A percentile compares a stretch with the other conserved stretches of the same genome.
Evolutionary conservation across 2,888 invertebrate species (phyloP).

Genomic region (Cheilosia vulpina): DNA sequence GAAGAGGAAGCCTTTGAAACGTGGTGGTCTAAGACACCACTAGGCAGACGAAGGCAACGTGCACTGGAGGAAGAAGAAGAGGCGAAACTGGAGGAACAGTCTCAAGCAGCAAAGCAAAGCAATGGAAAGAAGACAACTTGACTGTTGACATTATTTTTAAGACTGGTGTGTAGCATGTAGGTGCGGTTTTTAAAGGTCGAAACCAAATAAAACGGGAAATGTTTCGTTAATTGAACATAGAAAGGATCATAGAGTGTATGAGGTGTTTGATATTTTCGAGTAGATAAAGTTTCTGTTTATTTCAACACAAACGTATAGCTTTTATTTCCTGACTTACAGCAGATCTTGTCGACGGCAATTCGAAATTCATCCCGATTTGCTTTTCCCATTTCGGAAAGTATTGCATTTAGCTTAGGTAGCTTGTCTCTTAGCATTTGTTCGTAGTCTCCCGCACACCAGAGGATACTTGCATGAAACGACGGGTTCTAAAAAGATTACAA

Average conservation of each 20-base stretch:
- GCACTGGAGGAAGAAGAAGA: slow-evolving; percentile 88
- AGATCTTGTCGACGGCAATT: slow-evolving; percentile 85
- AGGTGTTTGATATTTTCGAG: too few relatives aligned
- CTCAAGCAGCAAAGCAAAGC: slow-evolving; percentile 80
- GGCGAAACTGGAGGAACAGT: slow-evolving; percentile 85
- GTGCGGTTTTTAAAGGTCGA: too few relatives aligned
- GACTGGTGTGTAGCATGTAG: not conserved
- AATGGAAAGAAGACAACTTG: slow-evolving; percentile 78
- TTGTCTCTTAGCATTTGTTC: slow-evolving; percentile 84
- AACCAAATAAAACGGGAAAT: too few relatives aligned
- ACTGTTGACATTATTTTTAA: not conserved
- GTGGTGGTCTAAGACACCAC: slow-evolving; percentile 92
- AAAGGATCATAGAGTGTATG: too few relatives aligned
- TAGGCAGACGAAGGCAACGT: slow-evolving; percentile 90
- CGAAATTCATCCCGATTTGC: slow-evolving; percentile 83
- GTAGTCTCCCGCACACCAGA: slow-evolving; percentile 91
- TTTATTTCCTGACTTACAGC: slow-evolving; percentile 91
- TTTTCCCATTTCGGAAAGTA: slow-evolving; percentile 81
- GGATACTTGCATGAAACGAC: slow-evolving; percentile 92
- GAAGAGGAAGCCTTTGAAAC: slow-evolving; percentile 92
- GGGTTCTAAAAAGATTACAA: slow-evolving; percentile 87
- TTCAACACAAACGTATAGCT: slow-evolving; percentile 86
- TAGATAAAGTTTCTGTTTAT: slow-evolving; percentile 59
- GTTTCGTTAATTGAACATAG: too few relatives aligned
- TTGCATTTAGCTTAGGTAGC: slow-evolving; percentile 84